Base-by-base conservation (phyloP, 2,888 invertebrate species). In the Phlogophora meticulosa region DNA sequence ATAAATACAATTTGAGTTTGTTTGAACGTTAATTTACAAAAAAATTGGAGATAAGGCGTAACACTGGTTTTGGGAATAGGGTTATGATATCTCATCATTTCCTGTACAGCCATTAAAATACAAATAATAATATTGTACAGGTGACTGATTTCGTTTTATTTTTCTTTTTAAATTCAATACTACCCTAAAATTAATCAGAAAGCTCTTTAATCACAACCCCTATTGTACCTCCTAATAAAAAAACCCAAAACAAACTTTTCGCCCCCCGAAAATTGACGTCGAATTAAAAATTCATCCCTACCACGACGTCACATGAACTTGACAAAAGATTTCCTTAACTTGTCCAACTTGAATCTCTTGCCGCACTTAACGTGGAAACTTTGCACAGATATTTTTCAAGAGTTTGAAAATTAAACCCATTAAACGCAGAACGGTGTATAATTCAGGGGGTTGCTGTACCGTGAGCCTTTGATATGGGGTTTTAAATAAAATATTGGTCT, bases 331-430 rank as follows among this genome's bases (percentile, higher is more conserved):
- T 81, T 72, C 73, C 67, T 59, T 38, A 76, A 79, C 73, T 74
- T 82, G 80, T 78, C 66, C 74, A 78, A 71, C 28, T 82, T 65
- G 76, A 85, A 88, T 84, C 86, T 76, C 75, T 69, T 53, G 69
- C 70, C 80, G 71, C 80, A 76, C 76, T 76, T 76, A 76, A 90
- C 89, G 85, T 84, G 66, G 56, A 60, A 91, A 91, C 85, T 91
- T 91, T 75, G 52, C 57, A 56, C 68, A 83, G 81, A 89, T 89
- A 91, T 92, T 92, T 91, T 91, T 91, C 91, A 86, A 89, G 85
- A 92, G 89, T 91, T 92, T 84, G 79, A 72, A 88, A 91, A 90
- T 92, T 91, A 90, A 87, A 83, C 84, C 91, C 88, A 91, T 92
- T 92, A 92, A 89, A 85, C 84, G 87, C 92, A 92, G 90, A 81